Evolutionary conservation across 1,140 invertebrate genomes (phyloP), one percentile per base, ranked within the genome.

Genomic region (Drosophila burlai): DNA sequence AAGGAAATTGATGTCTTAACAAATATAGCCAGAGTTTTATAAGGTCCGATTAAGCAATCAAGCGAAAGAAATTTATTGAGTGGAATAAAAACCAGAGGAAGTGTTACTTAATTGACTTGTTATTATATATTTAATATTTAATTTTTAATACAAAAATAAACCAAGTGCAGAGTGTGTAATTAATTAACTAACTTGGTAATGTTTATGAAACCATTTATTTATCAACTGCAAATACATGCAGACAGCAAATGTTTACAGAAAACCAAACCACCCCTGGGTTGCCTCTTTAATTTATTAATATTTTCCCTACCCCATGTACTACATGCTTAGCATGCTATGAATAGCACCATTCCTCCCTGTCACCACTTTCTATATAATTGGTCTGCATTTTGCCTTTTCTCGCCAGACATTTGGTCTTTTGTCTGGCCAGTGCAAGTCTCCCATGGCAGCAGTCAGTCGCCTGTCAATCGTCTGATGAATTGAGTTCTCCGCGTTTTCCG

Each of bases 401-500:
- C 46, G 67, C 67, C 67, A 72, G 69, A 74, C 71, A 50, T 59
- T 66, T 52, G 57, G 58, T 59, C 54, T 72, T 61, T 55, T 67
- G 21, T 80, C 52, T 67, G 61, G 47, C 49, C 57, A 43, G 43
- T 57, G 46, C 43, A 49, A 34, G 42, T 52, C 58, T 61, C 58
- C 45, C 59, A 54, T 34, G 60, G 47, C 60, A 26, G 60, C 60
- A 26, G 60, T 63, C 60, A 57, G 54, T 63, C 55, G 61, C 47
- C 16, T 86, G 83, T 80, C 83, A 86, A 83, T 86, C 67, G 49
- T 15, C 58, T 86, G 83, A 86, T 87, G 80, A 86, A 86, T 82
- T 79, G 81, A 81, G 73, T 77, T 76, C 72, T 55, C 49, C 65
- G 43, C 62, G 38, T 82, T 79, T 86, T 79, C 52, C 68, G 82